Evolutionary conservation across 2,113 vertebrate genomes (phyloP), one percentile per base, ranked within the genome.

Genomic region (Athene cunicularia): DNA sequence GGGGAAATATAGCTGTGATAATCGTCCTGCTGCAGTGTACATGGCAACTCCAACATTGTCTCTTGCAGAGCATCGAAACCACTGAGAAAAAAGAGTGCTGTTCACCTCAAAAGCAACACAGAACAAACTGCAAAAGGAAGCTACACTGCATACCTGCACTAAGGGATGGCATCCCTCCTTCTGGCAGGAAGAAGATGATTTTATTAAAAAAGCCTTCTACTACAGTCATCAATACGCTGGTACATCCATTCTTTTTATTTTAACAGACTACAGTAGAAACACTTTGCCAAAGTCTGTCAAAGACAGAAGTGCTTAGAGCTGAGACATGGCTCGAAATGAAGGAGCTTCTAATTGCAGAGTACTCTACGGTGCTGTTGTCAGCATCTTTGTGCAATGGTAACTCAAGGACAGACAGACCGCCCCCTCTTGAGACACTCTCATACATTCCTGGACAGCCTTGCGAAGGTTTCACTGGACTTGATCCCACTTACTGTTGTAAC

Each of bases 1-100:
- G 87, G 90, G 93, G 95, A 95, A 95, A 94, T 93, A 59, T 86
- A 93, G 96, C 93, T 95, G 86, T 90, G 94, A 94, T 93, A 96
- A 96, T 93, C 49, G 63, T 94, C 90, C 91, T 95, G 94, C 94
- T 96, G 92, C 37, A 95, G 94, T 1, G 30, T 85, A 75, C 80
- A 77, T 56, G 87, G 88, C 79, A 95, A 77, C 80, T 89, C 75
- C 55, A 83, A 76, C 1, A 8, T 58, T 52, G 55, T 5, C 74
- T 93, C 92, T 91, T 41, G 74, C 86, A 94, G 60, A 86, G 82
- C 52, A 53, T 1, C 0, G 3, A 86, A 83, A 87, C 45, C 85
- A 55, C n/a, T 12, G 74, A 62, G 64, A 15, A 88, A 80, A 75
- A 12, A 33, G n/a, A 94, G 59, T 9, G 62, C 58, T 30, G 43